Evolutionary conservation across 2,113 vertebrate species (phyloP), one percentile per base, ranked within the genome.

Genomic region (Leucosticte australis): DNA sequence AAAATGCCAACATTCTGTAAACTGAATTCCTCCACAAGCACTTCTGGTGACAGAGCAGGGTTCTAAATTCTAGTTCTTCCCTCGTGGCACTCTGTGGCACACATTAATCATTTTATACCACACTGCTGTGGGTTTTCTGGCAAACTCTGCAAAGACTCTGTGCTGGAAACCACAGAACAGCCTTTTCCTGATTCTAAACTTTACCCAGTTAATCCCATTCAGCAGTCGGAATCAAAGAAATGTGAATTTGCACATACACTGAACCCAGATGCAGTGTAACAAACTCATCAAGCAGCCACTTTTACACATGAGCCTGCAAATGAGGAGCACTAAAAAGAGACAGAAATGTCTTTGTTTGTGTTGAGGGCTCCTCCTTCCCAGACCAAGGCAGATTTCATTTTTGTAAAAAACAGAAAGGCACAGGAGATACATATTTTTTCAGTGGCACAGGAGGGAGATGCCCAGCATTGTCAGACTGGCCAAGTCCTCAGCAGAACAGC

Each of bases 401-500:
- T 62, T 42, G 22, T 73, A 11, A 46, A 69, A 85, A 23, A 31
- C 28, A 69, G 57, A 31, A 90, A 91, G 21, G 50, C 17, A 6
- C 21, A 21, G 41, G 33, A 47, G 60, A 60, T 5, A 9, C 18
- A 5, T 39, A 75, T 78, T 35, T 8, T 55, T 92, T 70, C 27
- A 59, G 60, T 59, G 44, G 18, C 39, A 23, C 27, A 39, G 52
- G 3, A 50, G 71, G 59, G 57, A 33, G 46, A 30, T 16, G 20
- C 11, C 11, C 11, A 26, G 0, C 2, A 9, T 0, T 55, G 22
- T 80, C 42, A 68, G 71, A 12, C 27, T 53, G 68, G 23, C 3
- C 67, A 73, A 13, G 33, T 30, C 37, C 75, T 57, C 44, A 44
- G 16, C 33, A 68, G 41, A 56, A 49, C 44, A 39, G 16, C 33